Percentiles rank a stretch among this genome's conserved stretches.
These are phyloP conservation scores for Eulacestoma nigropectus DNA, from an alignment of 2,113 vertebrate genomes.

Conservation along the genomic window DNA sequence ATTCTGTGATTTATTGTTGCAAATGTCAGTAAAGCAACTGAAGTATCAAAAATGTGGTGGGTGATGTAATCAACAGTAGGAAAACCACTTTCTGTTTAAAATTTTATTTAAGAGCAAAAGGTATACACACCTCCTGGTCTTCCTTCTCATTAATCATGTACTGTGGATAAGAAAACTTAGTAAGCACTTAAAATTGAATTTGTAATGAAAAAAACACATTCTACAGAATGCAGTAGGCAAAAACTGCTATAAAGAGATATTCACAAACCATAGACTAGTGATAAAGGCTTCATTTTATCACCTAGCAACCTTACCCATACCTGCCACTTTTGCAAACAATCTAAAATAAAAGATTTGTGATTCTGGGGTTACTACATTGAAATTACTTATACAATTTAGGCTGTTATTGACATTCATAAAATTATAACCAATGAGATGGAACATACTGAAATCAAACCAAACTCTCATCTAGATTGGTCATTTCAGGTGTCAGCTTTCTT, in stretches of 20 bases:
- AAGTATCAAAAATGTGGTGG: neutral
- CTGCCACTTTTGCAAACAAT: neutral
- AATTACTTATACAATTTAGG: neutral
- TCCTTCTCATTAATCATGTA: neutral
- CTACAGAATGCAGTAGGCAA: neutral
- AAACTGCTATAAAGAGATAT: neutral
- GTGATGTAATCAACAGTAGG: neutral
- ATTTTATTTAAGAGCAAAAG: neutral
- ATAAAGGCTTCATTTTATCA: neutral
- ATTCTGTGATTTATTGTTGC: neutral
- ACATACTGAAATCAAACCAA: neutral
- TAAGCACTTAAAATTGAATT: slow-evolving; percentile 15
- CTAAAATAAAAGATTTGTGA: neutral
- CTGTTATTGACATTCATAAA: neutral
- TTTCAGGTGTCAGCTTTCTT: neutral
- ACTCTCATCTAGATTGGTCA: neutral
- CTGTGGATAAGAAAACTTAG: neutral
- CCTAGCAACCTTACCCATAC: neutral
- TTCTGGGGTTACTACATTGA: neutral
- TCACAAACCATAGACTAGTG: neutral
- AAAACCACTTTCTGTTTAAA: neutral
- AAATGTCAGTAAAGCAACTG: neutral
- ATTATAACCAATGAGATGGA: neutral
- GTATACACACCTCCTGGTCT: neutral
- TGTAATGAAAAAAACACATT: neutral